These are phyloP conservation scores for Galaxea fascicularis DNA, from an alignment of 92 coral and sea anemone species.

Conservation along the genomic window DNA sequence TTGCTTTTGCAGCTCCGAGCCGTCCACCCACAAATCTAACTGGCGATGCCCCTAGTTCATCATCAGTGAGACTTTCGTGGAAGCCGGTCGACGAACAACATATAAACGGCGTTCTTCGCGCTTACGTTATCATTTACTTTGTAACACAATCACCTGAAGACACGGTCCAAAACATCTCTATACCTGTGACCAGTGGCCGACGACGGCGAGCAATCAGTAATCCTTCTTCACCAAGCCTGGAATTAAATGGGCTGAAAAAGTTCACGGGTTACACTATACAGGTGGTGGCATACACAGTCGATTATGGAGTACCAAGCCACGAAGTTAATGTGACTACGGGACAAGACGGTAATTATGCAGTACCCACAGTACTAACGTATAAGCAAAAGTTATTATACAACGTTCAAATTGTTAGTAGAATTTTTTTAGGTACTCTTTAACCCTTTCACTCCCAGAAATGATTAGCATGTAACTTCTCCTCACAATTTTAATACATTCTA, in stretches of 20 bases:
- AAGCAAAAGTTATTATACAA: too few relatives aligned
- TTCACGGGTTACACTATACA: slow-evolving; percentile 82
- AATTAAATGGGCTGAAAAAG: slow-evolving; percentile 66
- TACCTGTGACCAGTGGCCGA: slow-evolving; percentile 42
- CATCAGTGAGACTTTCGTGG: slow-evolving; percentile 60
- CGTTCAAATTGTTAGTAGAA: too few relatives aligned
- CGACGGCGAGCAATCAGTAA: slow-evolving; percentile 53
- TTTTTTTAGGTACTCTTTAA: too few relatives aligned
- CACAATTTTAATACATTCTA: too few relatives aligned
- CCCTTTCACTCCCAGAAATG: too few relatives aligned
- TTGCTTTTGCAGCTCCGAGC: slow-evolving; percentile 61
- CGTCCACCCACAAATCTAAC: slow-evolving; percentile 71
- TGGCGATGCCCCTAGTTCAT: slow-evolving; percentile 49
- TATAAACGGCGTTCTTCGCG: slow-evolving; percentile 72
- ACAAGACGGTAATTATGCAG: slow-evolving; percentile 72
- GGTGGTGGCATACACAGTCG: slow-evolving; percentile 81
- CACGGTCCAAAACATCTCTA: slow-evolving; percentile 43
- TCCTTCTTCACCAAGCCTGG: slow-evolving; percentile 44
- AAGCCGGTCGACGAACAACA: slow-evolving; percentile 65
- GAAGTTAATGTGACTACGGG: slow-evolving; percentile 73
- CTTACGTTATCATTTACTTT: slow-evolving; percentile 57
- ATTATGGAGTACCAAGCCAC: slow-evolving; percentile 78
- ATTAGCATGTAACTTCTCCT: too few relatives aligned
- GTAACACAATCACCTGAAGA: slow-evolving; percentile 30
- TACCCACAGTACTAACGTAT: too few relatives aligned